Evolutionary conservation across 2,888 invertebrate species (phyloP).

Genomic region (Antheraea yamamai): DNA sequence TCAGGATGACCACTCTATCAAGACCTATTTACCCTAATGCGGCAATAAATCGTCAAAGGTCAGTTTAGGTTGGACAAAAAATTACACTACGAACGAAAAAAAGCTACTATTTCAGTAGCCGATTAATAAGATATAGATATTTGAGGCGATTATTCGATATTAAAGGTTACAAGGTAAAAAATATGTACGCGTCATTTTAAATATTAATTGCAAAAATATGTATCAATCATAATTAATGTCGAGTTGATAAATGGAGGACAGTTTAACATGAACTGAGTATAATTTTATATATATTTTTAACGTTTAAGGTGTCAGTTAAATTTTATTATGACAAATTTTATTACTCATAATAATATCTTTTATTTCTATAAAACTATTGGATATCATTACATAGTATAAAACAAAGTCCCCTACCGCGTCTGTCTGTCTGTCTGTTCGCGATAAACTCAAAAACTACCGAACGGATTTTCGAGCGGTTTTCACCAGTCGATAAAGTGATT

Average conservation of each 20-base stretch:
- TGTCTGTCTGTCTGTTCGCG: no score
- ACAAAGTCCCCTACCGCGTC: no score
- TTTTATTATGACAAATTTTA: neutral
- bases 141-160: constrained; percentile 44
- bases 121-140: constrained; percentile 53
- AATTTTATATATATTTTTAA: constrained; percentile 5
- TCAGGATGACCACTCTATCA: constrained; percentile 32
- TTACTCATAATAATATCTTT: no score
- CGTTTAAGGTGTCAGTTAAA: constrained; percentile 6
- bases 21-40: constrained; percentile 22
- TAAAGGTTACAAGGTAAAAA: constrained; percentile 54
- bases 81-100: constrained; percentile 35
- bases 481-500: no score
- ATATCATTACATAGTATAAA: no score
- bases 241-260: constrained; percentile 34
- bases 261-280: constrained; percentile 15
- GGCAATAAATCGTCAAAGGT: constrained; percentile 25
- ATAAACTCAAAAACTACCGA: no score
- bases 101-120: constrained; percentile 38
- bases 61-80: constrained; percentile 31
- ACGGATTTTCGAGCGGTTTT: no score
- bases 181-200: constrained; percentile 28
- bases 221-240: constrained; percentile 54
- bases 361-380: no score
- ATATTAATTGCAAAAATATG: constrained; percentile 53